Conservation (phyloP, 2,888 invertebrate genomes). For the Boloria selene region DNA sequence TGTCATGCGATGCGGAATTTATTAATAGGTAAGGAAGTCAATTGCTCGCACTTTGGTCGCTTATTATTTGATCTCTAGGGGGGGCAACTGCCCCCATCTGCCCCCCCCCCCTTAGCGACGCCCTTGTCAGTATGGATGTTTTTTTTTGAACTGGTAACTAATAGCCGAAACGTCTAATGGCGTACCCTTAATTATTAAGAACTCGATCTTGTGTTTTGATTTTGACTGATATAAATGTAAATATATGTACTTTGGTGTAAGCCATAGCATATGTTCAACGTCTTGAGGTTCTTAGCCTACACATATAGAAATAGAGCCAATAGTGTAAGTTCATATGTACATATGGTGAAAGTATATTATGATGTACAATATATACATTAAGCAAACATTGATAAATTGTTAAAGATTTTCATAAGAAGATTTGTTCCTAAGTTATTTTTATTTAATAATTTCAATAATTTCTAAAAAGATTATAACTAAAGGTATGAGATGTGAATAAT, state of each 20-base stretch:
- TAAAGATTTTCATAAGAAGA: conserved; percentile 17
- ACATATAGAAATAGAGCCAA: background rate
- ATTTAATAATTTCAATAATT: conserved; percentile 13
- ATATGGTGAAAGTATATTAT: background rate
- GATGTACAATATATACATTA: conserved; percentile 22
- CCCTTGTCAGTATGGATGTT: too few relatives aligned
- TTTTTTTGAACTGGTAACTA: background rate
- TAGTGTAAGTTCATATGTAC: conserved; percentile 2
- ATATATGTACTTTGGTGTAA: too few relatives aligned
- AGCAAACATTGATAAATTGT: conserved; percentile 16
- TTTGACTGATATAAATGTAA: too few relatives aligned
- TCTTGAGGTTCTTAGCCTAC: background rate
- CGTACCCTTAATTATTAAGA: too few relatives aligned
- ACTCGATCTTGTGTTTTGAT: too few relatives aligned
- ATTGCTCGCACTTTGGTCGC: too few relatives aligned
- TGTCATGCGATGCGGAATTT: too few relatives aligned
- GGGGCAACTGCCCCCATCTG: too few relatives aligned
- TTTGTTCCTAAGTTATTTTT: conserved; percentile 35
- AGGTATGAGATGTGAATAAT: conserved; percentile 38
- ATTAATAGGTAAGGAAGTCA: too few relatives aligned
- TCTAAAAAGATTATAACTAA: conserved; percentile 24
- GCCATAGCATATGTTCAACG: background rate
- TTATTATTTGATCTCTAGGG: too few relatives aligned
- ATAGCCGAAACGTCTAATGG: background rate
- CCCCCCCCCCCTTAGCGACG: too few relatives aligned